These are phyloP conservation scores for Muschampia plurimacula DNA, from an alignment of 2,888 invertebrate species.

Conservation along the genomic window DNA sequence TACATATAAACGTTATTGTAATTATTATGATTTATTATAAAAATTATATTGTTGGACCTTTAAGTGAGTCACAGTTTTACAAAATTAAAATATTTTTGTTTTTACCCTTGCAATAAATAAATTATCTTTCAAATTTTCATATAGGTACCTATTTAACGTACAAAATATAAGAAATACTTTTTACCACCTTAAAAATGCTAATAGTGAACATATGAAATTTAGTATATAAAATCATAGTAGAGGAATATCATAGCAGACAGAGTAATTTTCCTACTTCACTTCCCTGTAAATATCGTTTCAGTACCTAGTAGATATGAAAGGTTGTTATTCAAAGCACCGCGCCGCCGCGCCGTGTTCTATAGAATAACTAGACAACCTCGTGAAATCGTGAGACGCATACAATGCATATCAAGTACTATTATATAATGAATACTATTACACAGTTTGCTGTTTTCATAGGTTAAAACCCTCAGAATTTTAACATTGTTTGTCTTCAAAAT, in stretches of 20 bases:
- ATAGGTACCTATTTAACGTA: no score
- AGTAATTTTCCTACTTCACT: constrained; percentile 7
- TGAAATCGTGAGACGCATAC: constrained; percentile 23
- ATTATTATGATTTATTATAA: no score
- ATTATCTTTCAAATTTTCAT: no score
- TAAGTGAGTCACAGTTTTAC: no score
- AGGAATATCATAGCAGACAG: neutral
- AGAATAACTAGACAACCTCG: constrained; percentile 17
- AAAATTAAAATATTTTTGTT: no score
- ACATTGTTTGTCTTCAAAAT: neutral
- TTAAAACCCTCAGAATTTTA: neutral
- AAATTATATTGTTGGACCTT: no score
- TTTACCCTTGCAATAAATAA: no score
- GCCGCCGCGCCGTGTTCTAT: constrained; percentile 13
- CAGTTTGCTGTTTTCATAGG: neutral
- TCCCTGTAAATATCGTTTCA: constrained; percentile 24
- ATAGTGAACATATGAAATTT: no score
- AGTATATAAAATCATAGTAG: no score
- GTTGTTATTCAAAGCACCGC: constrained; percentile 7
- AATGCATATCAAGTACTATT: constrained; percentile 4
- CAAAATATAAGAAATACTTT: no score
- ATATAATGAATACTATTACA: neutral
- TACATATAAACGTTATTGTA: no score
- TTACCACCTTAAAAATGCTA: no score
- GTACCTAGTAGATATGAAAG: constrained; percentile 26